These are phyloP conservation scores for Corydoras sp. DNA, from an alignment of 2,113 vertebrate species.

Conservation along the genomic window DNA sequence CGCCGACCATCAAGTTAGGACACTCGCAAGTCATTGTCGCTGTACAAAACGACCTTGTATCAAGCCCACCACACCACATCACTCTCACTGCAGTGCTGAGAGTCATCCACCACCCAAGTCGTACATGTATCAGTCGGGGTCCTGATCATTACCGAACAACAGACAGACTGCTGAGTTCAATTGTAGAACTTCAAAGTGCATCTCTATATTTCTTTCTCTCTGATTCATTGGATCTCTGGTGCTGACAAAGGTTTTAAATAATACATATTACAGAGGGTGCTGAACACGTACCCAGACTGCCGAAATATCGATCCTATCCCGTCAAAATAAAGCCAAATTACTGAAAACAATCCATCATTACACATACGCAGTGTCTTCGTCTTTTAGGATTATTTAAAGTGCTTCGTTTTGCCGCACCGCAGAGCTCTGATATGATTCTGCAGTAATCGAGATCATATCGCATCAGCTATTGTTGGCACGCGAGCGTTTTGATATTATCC, in stretches of 20 bases:
- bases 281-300: constrained; percentile 65
- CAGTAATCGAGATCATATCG: constrained; percentile 69
- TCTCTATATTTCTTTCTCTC: not conserved
- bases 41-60: too few species aligned
- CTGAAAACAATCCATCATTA: constrained; percentile 67
- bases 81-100: too few species aligned
- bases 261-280: constrained; percentile 66
- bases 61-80: too few species aligned
- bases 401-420: constrained; percentile 54
- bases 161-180: too few species aligned
- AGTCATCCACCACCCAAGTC: too few species aligned
- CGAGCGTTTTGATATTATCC: constrained; percentile 62
- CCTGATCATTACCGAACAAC: too few species aligned
- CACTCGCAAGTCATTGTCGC: too few species aligned
- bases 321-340: constrained; percentile 73
- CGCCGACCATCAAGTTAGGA: too few species aligned
- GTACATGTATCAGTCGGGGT: too few species aligned
- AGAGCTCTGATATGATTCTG: constrained; percentile 55
- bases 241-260: constrained; percentile 67
- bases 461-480: constrained; percentile 48
- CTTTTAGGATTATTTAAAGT: constrained; percentile 50
- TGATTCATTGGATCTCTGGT: constrained; percentile 27
- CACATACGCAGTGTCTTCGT: constrained; percentile 34
- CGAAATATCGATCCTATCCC: constrained; percentile 75
- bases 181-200: too few species aligned